Evolutionary conservation across 2,797 vertebrate species (phyloP), one percentile per base, ranked within the genome.

Genomic region (Spondyliosoma cantharus): DNA sequence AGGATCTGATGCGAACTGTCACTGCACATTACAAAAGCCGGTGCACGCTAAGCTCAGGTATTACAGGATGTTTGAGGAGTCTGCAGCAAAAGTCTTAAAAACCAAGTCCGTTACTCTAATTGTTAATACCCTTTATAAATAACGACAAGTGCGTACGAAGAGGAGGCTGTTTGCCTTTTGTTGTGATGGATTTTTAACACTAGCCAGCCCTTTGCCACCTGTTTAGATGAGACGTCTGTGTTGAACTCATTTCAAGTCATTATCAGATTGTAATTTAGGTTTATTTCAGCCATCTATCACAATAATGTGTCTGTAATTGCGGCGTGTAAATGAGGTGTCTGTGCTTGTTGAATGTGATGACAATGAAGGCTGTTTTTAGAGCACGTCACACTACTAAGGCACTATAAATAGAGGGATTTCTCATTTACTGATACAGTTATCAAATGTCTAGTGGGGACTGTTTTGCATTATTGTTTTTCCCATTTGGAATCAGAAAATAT

Each of bases 1-100:
- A 85, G 82, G 86, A 92, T 90, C 86, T 92, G 90, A 92, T 91
- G 84, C 67, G 83, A 91, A 87, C 87, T 89, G 90, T 89, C 91
- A 85, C 82, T 73, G 81, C 81, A 85, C 76, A 89, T 92, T 89
- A 87, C 85, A 78, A 87, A 72, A 81, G 83, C 75, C 54, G 76
- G 54, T 25, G 71, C 84, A 68, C 73, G 76, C 87, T 87, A 48
- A 83, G 63, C 78, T 74, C 32, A n/a, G 29, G 73, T 84, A 6
- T 87, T 90, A 81, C 73, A 74, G 75, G 64, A 72, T 89, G 83
- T 90, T 86, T 80, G 76, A 85, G 56, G 27, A 61, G 84, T 83
- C 77, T 81, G 76, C 58, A 24, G 71, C 29, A 16, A 73, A 85
- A 78, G 65, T 67, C 78, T 81, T 74, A 71, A 81, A 86, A 84